phyloP scores from a whole-genome alignment of 2,888 invertebrate genomes.

The Eutolmus rufibarbis region DNA sequence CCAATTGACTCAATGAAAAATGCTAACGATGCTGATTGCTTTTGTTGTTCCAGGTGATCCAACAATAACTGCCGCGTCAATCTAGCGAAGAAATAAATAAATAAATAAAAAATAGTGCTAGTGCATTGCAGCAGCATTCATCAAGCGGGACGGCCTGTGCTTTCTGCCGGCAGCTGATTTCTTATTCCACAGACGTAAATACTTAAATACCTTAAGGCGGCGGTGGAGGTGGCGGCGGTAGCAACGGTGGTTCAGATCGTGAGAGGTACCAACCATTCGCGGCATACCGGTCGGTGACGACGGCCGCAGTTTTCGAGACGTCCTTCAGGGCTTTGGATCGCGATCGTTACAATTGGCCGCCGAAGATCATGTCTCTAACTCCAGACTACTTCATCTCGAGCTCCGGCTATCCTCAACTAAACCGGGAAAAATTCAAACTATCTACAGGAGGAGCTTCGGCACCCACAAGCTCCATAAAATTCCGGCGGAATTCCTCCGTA shows the following conservation, averaged over 20 bases:
- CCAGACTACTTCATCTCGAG: slow-evolving; percentile 58
- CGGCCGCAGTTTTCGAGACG: background rate
- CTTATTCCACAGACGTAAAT: slow-evolving; percentile 8
- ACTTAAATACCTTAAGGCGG: background rate
- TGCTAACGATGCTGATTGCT: background rate
- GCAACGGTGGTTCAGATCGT: background rate
- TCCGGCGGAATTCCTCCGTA: background rate
- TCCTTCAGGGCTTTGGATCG: slow-evolving; percentile 4
- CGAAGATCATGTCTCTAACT: slow-evolving; percentile 46
- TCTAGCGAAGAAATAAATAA: background rate
- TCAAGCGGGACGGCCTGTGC: background rate
- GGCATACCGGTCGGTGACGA: background rate
- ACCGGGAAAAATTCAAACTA: slow-evolving; percentile 44
- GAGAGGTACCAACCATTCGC: background rate
- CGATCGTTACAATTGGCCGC: background rate
- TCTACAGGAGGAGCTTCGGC: background rate
- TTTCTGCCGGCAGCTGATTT: background rate
- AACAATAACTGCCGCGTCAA: slow-evolving; percentile 23
- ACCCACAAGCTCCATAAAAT: background rate
- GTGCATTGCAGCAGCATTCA: background rate
- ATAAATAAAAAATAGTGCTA: background rate
- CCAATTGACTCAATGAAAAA: slow-evolving; percentile 4
- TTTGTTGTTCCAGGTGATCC: slow-evolving; percentile 43
- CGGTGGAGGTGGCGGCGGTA: background rate
- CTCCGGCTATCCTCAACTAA: slow-evolving; percentile 55